Conservation (phyloP, 2,113 vertebrate genomes). For the Serranochromis macrocephalus region DNA sequence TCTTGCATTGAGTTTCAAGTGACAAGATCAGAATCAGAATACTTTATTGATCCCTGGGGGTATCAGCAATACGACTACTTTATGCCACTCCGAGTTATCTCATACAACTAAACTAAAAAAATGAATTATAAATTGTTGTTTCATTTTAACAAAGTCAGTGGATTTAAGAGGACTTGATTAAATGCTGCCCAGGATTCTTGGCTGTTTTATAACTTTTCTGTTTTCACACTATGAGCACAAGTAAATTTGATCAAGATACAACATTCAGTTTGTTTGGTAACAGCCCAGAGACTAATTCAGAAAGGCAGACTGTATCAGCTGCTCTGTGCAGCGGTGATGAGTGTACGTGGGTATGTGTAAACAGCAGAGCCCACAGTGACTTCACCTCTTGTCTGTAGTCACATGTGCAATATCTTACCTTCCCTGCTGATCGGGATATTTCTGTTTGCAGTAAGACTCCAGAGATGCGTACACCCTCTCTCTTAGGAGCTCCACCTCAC, state of each 20-base stretch:
- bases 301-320: background rate
- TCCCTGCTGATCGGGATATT: slow-evolving; percentile 86
- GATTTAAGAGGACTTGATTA: background rate
- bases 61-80: background rate
- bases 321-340: background rate
- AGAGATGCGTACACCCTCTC: slow-evolving; percentile 89
- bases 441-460: slow-evolving; percentile 90
- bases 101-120: background rate
- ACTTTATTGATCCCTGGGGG: too few relatives aligned
- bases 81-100: fast-evolving
- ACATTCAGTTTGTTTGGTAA: background rate
- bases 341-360: background rate
- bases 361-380: background rate
- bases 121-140: fast-evolving
- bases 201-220: background rate
- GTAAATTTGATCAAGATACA: background rate
- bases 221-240: background rate
- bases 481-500: slow-evolving; percentile 84
- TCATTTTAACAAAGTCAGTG: fast-evolving
- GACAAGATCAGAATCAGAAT: too few relatives aligned
- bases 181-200: background rate
- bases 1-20: background rate
- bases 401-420: slow-evolving; percentile 58
- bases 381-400: background rate
- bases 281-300: background rate